Conservation (phyloP, 2,797 vertebrate genomes). For the Megalops cyprinoides region DNA sequence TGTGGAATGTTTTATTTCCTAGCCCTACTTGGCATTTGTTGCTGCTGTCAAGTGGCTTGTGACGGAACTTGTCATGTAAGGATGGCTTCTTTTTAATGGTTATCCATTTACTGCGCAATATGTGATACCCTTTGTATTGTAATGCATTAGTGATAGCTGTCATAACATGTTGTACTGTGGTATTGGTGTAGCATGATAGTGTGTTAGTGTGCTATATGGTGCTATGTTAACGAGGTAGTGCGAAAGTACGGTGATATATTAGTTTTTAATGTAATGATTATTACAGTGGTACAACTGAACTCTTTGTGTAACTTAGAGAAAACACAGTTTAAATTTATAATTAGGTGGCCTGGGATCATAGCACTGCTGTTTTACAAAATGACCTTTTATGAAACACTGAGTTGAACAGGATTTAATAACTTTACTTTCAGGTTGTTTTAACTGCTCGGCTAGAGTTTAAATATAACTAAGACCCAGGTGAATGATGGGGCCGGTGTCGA, state of each 20-base stretch:
- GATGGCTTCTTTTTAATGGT: constrained; percentile 46
- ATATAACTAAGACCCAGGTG: no score
- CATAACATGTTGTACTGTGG: background rate
- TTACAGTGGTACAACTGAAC: no score
- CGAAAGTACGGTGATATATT: background rate
- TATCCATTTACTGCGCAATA: background rate
- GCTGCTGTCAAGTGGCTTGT: constrained; percentile 92
- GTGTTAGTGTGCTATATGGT: background rate
- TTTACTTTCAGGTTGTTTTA: no score
- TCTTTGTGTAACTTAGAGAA: no score
- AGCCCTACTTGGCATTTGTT: constrained; percentile 89
- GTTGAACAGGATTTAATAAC: no score
- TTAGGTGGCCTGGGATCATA: no score
- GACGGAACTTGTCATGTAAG: constrained; percentile 96
- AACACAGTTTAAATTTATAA: no score
- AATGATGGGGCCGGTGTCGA: no score
- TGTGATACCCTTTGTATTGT: background rate
- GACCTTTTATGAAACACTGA: constrained; percentile 9
- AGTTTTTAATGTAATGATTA: no score
- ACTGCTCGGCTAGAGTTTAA: no score
- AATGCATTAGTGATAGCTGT: background rate
- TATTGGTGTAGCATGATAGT: no score
- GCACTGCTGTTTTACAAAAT: background rate
- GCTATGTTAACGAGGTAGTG: background rate
- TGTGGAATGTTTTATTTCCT: constrained; percentile 37